Evolutionary conservation across 2,113 vertebrate genomes (phyloP), one percentile per base, ranked within the genome.

Genomic region (Boulengeromyrus knoepffleri): DNA sequence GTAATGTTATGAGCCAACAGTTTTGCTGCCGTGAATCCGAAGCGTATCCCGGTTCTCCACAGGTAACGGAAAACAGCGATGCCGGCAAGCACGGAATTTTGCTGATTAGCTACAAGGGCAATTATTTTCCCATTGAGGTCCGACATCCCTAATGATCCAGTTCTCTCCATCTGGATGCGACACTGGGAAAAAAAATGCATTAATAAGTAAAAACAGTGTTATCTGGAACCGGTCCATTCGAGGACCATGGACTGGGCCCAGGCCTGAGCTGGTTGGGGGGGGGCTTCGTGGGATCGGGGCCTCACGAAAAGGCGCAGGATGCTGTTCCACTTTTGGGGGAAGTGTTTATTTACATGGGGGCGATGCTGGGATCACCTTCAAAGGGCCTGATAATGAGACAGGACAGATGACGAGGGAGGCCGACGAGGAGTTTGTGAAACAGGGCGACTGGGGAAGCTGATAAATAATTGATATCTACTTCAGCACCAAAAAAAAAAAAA

Each of bases 41-140:
- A 36, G 31, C 5, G 27, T 45, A 36, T 21, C 50, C 17, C 24
- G 47, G 77, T 46, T 24, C 36, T 24, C 27, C 45, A 45, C 42
- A 89, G 9, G 80, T 17, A 58, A 24, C 17, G 19, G 36, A 62
- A 58, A 21, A 39, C 17, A 39, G 17, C 15, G 89, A 89, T 58
- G 6, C 39, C 31, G 36, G 10, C 50, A 46, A 31, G 49, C 36
- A 24, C 3, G 13, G 31, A 50, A 58, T 42, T 53, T 58, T 70
- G 15, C 89, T 91, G 93, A 92, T 95, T 93, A 94, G 94, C 95
- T 93, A 95, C 94, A 94, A 93, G 93, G 92, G 94, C 94, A 95
- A 94, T 95, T 95, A 93, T 96, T 95, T 94, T 94, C 93, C 94
- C 92, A 95, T 93, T 91, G 93, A 94, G 92, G 93, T 91, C 74